Evolutionary conservation across 2,797 vertebrate species (phyloP).

Genomic region (Enteromius paludinosus): DNA sequence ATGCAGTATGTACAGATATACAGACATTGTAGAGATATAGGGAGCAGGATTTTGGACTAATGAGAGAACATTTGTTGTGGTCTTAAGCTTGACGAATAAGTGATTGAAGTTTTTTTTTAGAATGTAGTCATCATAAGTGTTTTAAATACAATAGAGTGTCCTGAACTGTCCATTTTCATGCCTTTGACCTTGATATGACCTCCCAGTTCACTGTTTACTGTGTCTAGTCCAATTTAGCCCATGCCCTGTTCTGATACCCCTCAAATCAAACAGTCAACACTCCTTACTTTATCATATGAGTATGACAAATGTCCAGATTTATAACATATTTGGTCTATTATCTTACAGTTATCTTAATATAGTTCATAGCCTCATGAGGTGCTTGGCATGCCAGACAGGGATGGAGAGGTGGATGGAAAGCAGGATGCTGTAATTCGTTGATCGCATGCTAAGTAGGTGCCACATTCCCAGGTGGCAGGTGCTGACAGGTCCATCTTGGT

Average conservation of each 20-base stretch:
- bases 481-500: slow-evolving; percentile 76
- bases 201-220: slow-evolving; percentile 30
- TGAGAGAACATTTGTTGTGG: background rate
- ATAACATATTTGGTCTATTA: slow-evolving; percentile 33
- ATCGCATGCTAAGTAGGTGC: slow-evolving; percentile 78
- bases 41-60: background rate
- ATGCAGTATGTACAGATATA: background rate
- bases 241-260: background rate
- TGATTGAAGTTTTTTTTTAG: slow-evolving; percentile 5
- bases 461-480: slow-evolving; percentile 81
- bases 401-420: slow-evolving; percentile 54
- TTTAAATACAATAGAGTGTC: slow-evolving; percentile 29
- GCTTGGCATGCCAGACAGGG: slow-evolving; percentile 35
- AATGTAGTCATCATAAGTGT: slow-evolving; percentile 21
- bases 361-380: slow-evolving; percentile 34
- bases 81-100: background rate
- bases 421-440: slow-evolving; percentile 60
- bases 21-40: background rate
- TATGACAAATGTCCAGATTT: slow-evolving; percentile 19
- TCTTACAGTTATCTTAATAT: slow-evolving; percentile 41
- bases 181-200: slow-evolving; percentile 33
- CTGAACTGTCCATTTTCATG: slow-evolving; percentile 20
- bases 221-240: background rate
- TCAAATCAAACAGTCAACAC: slow-evolving; percentile 20
- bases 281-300: background rate